phyloP scores from a whole-genome alignment of 1,140 invertebrate species.

The Gonatopus flavifemur region DNA sequence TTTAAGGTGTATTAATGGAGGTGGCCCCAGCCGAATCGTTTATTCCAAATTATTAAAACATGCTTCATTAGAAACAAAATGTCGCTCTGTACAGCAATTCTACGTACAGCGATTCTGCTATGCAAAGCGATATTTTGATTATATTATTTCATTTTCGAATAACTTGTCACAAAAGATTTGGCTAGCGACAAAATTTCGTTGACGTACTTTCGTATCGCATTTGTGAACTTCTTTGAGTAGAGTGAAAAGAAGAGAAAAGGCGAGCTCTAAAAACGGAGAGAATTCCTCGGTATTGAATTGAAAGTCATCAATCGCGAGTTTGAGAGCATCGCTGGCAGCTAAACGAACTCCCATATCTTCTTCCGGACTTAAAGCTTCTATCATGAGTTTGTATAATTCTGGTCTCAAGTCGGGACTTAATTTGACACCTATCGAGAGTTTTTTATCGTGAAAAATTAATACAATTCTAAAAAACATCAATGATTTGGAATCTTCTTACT shows the following conservation, averaged over 20 bases:
- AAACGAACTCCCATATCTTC: constrained; percentile 85
- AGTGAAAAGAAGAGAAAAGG: constrained; percentile 78
- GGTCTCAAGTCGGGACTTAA: constrained; percentile 77
- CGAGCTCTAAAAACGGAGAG: constrained; percentile 74
- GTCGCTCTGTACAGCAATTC: too few relatives aligned
- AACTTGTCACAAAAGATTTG: constrained; percentile 11
- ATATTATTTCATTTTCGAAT: too few relatives aligned
- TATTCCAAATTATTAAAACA: too few relatives aligned
- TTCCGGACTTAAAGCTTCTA: constrained; percentile 69
- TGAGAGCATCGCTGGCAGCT: constrained; percentile 75
- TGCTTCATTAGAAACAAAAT: too few relatives aligned
- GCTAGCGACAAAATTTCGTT: constrained; percentile 7
- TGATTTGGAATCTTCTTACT: constrained; percentile 23
- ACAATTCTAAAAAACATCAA: neutral
- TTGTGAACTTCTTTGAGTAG: constrained; percentile 86
- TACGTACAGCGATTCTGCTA: too few relatives aligned
- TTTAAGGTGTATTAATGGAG: constrained; percentile 4
- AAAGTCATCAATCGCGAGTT: constrained; percentile 86
- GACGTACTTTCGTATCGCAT: constrained; percentile 85
- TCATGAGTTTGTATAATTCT: constrained; percentile 76
- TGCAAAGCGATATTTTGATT: too few relatives aligned
- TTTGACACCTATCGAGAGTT: constrained; percentile 75
- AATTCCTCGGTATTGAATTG: constrained; percentile 88
- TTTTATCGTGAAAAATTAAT: neutral
- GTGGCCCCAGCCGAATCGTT: too few relatives aligned